Evolutionary conservation across 2,797 vertebrate species (phyloP), one percentile per base, ranked within the genome.

Genomic region (Lithobates pipiens): DNA sequence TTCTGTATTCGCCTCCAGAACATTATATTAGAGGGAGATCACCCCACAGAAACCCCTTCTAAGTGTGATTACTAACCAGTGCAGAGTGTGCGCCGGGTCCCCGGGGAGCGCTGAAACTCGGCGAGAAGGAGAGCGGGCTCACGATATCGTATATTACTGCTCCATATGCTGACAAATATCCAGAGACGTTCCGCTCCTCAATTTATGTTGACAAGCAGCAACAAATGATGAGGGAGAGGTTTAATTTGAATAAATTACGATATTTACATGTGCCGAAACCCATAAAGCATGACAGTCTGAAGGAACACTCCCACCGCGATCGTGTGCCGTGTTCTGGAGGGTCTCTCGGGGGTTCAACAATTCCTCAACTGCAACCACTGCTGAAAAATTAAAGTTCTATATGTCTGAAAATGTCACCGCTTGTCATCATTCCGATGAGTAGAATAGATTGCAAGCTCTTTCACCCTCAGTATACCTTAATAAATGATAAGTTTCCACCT

Each of bases 191-290:
- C 16, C 27, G 71, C 57, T 44, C 21, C 81, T 76, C 39, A 16
- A 68, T 83, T 75, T 83, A 83, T 76, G 72, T 46, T 68, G 61
- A 65, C 61, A 83, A 82, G 39, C 81, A 76, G 81, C 54, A 67
- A 54, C 27, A 54, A 83, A 76, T 76, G 75, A 83, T 69, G 82
- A 70, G 74, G 21, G 3, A 42, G 74, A 77, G 13, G 29, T 74
- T 67, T 46, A 32, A 83, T 83, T 76, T 76, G 73, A 75, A 83
- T 83, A 83, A 83, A 83, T 83, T 83, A 83, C 81, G 73, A 83
- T 83, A 76, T 76, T 54, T 83, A 65, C 39, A 75, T 68, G 36
- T 32, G 81, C 39, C 21, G 61, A 44, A 76, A 42, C 39, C 70
- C 61, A 83, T 80, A 80, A 67, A 83, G 25, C 73, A n/a, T 67